Conservation (phyloP, 37 sponge, comb jelly and placozoan species). For the Halichondria panicea region DNA sequence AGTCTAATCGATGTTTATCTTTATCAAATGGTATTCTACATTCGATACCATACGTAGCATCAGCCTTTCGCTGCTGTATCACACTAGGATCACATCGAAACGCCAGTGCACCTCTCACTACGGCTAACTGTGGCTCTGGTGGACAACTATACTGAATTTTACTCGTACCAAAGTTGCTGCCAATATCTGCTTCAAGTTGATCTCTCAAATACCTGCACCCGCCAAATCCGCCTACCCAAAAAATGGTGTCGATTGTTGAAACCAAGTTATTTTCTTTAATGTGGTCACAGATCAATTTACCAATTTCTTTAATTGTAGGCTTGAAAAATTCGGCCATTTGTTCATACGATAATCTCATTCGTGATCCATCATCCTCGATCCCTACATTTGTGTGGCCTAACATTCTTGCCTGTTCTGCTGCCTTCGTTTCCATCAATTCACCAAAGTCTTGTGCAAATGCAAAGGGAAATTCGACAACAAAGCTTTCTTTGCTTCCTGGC, state of each 20-base stretch:
- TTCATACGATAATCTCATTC: conserved; percentile 2
- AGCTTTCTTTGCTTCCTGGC: neutral
- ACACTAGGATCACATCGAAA: conserved; percentile 14
- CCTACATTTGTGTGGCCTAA: neutral
- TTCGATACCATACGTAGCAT: conserved; percentile 46
- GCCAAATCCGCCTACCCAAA: conserved; percentile 47
- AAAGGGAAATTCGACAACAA: neutral
- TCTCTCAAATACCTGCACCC: conserved; percentile 27
- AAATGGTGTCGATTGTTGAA: conserved; percentile 6
- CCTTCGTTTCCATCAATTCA: neutral
- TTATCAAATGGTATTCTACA: neutral
- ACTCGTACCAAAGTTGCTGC: neutral
- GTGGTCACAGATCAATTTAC: neutral
- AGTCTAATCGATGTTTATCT: neutral
- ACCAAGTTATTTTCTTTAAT: neutral
- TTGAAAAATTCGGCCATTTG: conserved; percentile 18
- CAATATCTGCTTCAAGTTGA: neutral
- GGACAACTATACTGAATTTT: neutral
- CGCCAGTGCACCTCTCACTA: conserved; percentile 29
- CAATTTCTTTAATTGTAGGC: conserved; percentile 4
- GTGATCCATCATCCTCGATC: neutral
- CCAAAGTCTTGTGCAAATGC: neutral
- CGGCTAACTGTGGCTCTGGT: conserved; percentile 6
- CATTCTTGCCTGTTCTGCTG: too few species aligned
- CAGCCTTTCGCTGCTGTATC: conserved; percentile 6